These are phyloP conservation scores for Delichon dasypus DNA, from an alignment of 2,797 vertebrate species.

Conservation along the genomic window DNA sequence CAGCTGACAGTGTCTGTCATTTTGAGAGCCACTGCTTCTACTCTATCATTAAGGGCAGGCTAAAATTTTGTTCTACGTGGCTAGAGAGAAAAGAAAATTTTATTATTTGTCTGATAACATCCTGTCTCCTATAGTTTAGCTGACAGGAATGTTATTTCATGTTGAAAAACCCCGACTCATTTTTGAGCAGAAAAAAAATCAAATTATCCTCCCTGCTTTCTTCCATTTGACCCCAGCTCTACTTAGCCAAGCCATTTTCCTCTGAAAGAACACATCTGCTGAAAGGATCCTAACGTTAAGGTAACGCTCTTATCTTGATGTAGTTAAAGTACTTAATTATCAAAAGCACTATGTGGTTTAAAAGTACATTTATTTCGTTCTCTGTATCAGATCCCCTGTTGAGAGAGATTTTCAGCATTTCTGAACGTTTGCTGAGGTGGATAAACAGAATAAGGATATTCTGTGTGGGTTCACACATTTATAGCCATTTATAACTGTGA, in stretches of 20 bases:
- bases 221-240: neutral
- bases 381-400: neutral
- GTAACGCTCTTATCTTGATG: neutral
- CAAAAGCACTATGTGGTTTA: neutral
- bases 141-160: neutral
- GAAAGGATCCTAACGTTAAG: neutral
- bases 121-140: neutral
- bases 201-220: constrained; percentile 13
- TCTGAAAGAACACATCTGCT: neutral
- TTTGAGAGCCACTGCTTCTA: neutral
- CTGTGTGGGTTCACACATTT: neutral
- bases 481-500: neutral
- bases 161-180: neutral
- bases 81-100: neutral
- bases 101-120: neutral
- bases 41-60: neutral
- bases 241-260: neutral
- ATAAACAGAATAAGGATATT: neutral
- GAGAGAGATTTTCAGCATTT: neutral
- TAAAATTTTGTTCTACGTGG: neutral
- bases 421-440: neutral
- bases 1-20: neutral
- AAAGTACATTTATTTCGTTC: neutral
- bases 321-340: neutral
- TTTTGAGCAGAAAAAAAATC: neutral